Conservation (phyloP, 2,113 vertebrate species). For the Oriolus oriolus region DNA sequence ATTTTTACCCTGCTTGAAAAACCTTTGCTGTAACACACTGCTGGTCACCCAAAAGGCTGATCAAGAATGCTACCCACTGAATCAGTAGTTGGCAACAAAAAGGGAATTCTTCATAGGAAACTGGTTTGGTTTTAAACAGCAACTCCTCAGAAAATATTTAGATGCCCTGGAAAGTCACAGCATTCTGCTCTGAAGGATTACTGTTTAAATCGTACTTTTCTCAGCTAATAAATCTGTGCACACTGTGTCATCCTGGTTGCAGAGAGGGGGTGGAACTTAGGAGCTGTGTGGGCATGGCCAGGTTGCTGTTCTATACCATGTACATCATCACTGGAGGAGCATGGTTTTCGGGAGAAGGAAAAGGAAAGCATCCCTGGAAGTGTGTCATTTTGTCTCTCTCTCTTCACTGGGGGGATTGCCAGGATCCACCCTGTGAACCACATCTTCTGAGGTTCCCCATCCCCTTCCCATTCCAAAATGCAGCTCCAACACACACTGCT, state of each 20-base stretch:
- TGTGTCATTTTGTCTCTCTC: fast-evolving
- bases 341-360: not conserved
- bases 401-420: fast-evolving
- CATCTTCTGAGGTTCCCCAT: not conserved
- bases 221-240: not conserved
- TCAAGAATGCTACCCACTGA: not conserved
- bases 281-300: fast-evolving
- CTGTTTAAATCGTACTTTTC: not conserved
- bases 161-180: not conserved
- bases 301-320: fast-evolving
- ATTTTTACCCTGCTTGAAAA: not conserved
- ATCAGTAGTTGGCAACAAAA: not conserved
- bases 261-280: not conserved
- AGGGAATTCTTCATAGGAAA: not conserved
- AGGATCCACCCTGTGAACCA: not conserved
- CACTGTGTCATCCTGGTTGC: not conserved
- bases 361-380: not conserved
- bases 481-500: not conserved
- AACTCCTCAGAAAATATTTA: not conserved
- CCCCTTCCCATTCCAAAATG: fast-evolving
- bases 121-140: not conserved
- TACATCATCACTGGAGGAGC: not conserved
- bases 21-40: not conserved
- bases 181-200: not conserved
- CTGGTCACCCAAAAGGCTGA: not conserved